Evolutionary conservation across 2,113 vertebrate species (phyloP), one percentile per base, ranked within the genome.

Genomic region (Actenoides lindsayi): DNA sequence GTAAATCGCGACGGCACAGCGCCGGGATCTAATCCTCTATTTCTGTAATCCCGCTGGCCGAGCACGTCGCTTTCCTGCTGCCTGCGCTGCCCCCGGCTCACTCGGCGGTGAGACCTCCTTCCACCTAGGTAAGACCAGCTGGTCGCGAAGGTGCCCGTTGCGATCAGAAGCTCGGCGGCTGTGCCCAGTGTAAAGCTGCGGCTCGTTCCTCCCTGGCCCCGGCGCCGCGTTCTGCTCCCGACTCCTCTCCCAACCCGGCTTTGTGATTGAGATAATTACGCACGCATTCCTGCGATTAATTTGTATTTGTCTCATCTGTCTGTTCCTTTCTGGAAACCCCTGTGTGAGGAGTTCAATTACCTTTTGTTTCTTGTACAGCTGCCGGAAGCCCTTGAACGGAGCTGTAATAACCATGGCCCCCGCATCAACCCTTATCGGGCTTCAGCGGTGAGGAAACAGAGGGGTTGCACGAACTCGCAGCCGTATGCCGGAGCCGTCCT

Each of bases 11-110:
- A 5, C 6, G 46, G 42, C 8, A 0, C 25, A 53, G 27, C 3
- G 7, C 42, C 12, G 9, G 9, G 13, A n/a, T 8, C 4, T 8
- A 8, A 4, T 5, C 5, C 10, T 4, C 13, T 15, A 12, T 57
- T 37, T 59, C 60, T 2, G 2, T 2, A 17, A 4, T 31, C 23
- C 23, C 1, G 0, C 18, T 35, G 15, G 42, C 67, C 8, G 1
- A 17, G 60, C n/a, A 2, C 1, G 8, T 42, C 4, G 9, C 59
- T 39, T 23, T n/a, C 17, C 6, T 17, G 39, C 65, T 23, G 16
- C 17, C 28, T 15, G 4, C 30, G 39, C 11, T 59, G 71, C 48
- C n/a, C 5, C 3, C 6, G 6, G 19, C 13, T 75, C 25, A 0
- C 42, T 19, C 1, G 11, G 60, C 3, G 4, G 25, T 7, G 4